A percentile compares a stretch with the other conserved stretches of the same genome.
These are phyloP conservation scores for Chloroceryle inda DNA, from an alignment of 2,797 vertebrate genomes.

Conservation along the genomic window DNA sequence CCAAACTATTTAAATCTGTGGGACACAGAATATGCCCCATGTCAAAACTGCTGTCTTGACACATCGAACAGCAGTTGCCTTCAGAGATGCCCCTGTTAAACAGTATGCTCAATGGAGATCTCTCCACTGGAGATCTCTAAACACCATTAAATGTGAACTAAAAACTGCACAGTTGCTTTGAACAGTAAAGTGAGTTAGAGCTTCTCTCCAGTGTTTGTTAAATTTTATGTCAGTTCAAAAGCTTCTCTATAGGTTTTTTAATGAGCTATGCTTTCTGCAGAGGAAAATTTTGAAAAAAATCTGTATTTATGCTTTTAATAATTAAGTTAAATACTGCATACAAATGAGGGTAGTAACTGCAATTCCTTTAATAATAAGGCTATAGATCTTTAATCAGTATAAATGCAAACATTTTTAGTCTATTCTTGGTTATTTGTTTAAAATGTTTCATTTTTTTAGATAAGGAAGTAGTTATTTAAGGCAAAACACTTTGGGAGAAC, in stretches of 20 bases:
- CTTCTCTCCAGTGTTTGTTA: background rate
- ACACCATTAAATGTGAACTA: background rate
- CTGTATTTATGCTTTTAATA: background rate
- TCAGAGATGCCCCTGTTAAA: background rate
- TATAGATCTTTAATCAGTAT: background rate
- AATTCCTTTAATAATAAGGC: background rate
- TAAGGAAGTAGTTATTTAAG: background rate
- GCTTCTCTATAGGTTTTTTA: background rate
- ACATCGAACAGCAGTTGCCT: accelerated
- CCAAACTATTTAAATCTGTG: background rate
- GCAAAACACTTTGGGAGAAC: background rate
- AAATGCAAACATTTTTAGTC: background rate
- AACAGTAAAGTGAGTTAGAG: background rate
- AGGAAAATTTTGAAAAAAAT: background rate
- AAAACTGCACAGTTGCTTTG: background rate
- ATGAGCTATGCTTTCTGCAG: background rate
- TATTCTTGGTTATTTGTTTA: background rate
- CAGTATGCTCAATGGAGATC: background rate
- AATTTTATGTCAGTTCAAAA: background rate
- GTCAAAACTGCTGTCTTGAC: background rate
- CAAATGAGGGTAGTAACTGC: background rate
- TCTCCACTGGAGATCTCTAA: background rate
- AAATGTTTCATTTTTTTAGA: background rate
- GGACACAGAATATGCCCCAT: background rate
- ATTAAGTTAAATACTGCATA: background rate